Evolutionary conservation across 2,888 invertebrate species (phyloP), one percentile per base, ranked within the genome.

Genomic region (Stegophylla sp.): DNA sequence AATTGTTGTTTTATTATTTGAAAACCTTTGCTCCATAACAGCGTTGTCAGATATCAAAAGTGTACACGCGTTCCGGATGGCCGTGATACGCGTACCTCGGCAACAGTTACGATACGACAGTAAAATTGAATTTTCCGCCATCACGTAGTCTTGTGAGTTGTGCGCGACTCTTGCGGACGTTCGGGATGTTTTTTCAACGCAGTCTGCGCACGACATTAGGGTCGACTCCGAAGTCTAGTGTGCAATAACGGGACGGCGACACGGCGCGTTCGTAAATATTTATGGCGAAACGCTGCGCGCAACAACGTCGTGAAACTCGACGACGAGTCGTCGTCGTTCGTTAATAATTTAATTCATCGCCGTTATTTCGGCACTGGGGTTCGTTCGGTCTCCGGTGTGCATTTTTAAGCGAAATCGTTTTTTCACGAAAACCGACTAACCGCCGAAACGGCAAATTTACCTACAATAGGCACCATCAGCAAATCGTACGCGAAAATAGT

Each of bases 241-340:
- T 74, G 51, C 5, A 74, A 63, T 74, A 74, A 51, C 2, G 61
- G 48, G 20, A 45, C 23, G 20, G 28, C 23, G 17, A 43, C 56
- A 20, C 63, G 9, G 61, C 48, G 45, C 15, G 10, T 20, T 34
- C 20, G 51, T 63, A 51, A 74, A 63, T 74, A 63, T 74, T 74
- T 74, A 74, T 74, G 74, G 61, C 5, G 10, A 34, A 74, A 63
- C 17, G 63, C 48, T 28, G 7, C 34, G 28, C 48, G 15, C 13
- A 4, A 28, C 28, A 15, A 17, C 4, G 17, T 48, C 10, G 48
- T 74, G 34, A 72, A 41, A 63, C 20, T 63, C 48, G 1, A 0
- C 5, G 17, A 74, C 5, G 17, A 74, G 48, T 34, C 34, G 34
- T 34, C 7, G 34, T 34, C 34, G 34, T 63, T 34, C n/a, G 48